A percentile compares a stretch with the other conserved stretches of the same genome.
These are phyloP conservation scores for Coracopsis vasa DNA, from an alignment of 2,113 vertebrate species.

Conservation along the genomic window DNA sequence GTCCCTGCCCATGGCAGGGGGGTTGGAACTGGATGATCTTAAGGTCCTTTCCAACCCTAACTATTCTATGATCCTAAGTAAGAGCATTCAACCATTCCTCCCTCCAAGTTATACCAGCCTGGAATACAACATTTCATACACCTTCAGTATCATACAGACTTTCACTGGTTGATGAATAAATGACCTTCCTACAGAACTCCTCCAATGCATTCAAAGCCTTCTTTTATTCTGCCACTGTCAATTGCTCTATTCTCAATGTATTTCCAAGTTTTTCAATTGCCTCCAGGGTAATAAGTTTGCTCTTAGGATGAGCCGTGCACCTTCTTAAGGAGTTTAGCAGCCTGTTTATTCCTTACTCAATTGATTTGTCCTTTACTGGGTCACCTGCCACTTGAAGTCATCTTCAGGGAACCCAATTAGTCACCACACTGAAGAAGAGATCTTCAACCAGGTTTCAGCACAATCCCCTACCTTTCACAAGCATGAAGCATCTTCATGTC, in stretches of 20 bases:
- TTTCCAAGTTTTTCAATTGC: not conserved
- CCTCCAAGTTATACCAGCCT: not conserved
- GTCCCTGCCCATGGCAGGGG: no score
- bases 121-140: not conserved
- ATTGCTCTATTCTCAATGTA: not conserved
- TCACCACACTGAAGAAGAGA: not conserved
- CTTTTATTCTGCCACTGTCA: not conserved
- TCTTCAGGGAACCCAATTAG: not conserved
- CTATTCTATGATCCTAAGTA: no score
- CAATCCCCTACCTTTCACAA: not conserved
- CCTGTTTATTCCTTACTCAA: not conserved
- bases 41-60: no score
- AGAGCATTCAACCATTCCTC: not conserved
- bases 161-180: not conserved
- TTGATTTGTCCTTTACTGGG: not conserved
- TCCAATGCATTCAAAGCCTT: not conserved
- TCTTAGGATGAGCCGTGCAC: not conserved
- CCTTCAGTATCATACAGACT: not conserved
- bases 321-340: not conserved
- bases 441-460: not conserved
- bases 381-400: not conserved
- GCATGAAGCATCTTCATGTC: not conserved
- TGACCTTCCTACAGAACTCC: not conserved
- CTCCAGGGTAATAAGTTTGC: not conserved
- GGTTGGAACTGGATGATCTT: no score